A percentile compares a stretch with the other conserved stretches of the same genome.
phyloP scores from a whole-genome alignment of 2,113 vertebrate genomes.

The Chroicocephalus ridibundus region DNA sequence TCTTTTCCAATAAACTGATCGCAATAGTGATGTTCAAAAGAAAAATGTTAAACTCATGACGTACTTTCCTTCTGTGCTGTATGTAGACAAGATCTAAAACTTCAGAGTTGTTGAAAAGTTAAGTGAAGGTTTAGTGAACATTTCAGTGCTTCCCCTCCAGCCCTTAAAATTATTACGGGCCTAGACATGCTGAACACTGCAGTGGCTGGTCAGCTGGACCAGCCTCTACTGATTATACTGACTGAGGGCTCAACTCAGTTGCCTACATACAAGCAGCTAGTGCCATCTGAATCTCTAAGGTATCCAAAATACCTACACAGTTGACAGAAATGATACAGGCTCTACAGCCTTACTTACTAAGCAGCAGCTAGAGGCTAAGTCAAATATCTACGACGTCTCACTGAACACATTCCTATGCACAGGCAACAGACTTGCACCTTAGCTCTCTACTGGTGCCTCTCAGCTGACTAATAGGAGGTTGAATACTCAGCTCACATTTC shows the following conservation, averaged over 20 bases:
- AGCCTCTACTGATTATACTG: not conserved
- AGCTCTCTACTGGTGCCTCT: not conserved
- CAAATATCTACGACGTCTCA: accelerated
- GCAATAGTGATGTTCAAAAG: not conserved
- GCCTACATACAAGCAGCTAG: not conserved
- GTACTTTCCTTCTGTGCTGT: not conserved
- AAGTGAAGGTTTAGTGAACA: not conserved
- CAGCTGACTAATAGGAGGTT: not conserved
- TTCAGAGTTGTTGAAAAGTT: not conserved
- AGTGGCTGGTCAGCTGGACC: not conserved
- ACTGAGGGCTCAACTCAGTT: not conserved
- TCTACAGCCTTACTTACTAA: not conserved
- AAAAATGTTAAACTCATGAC: not conserved
- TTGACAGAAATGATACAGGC: not conserved
- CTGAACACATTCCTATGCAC: not conserved
- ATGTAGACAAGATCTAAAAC: not conserved
- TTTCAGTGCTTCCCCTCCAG: not conserved
- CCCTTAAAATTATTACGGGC: not conserved
- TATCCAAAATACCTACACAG: not conserved
- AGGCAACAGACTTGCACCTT: not conserved
- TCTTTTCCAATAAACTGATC: not conserved
- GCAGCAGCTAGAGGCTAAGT: not conserved
- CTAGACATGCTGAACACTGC: not conserved
- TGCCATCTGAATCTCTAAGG: not conserved
- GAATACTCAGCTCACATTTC: not conserved